Evolutionary conservation across 2,113 vertebrate species (phyloP), one percentile per base, ranked within the genome.

Genomic region (Nerophis ophidion): DNA sequence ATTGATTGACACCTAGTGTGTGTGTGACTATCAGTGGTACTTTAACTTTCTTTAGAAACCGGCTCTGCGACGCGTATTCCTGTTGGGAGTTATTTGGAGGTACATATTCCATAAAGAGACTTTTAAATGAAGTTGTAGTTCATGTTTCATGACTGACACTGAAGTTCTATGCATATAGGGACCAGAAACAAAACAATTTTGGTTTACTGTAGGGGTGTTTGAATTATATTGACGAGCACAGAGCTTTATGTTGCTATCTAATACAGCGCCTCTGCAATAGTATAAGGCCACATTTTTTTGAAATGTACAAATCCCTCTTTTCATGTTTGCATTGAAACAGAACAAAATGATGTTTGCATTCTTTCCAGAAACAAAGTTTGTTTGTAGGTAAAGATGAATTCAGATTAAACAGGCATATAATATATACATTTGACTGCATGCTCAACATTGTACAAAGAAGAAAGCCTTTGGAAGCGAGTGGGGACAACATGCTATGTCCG

Each of bases 401-500:
- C 5, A 5, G 10, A 10, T 9, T 4, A 42, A 42, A 8, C 3
- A 42, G 40, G 8, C 3, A 11, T 10, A 11, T 8, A 56, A 19
- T 56, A n/a, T 16, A 53, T 5, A 42, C 42, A 56, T 26, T 42
- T 19, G 26, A 26, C 26, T 26, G 26, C 26, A 26, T 26, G 4
- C 1, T 26, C 26, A 19, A 7, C 16, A 56, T 16, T 6, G 57
- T 52, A 19, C 7, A 59, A 16, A 57, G 45, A 36, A 72, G 59
- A 62, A 61, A 76, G 70, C 7, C 42, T 40, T 53, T 51, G 19
- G 26, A 11, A 42, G 61, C 47, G 42, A 33, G 8, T 49, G 35
- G 15, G 45, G 60, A 70, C 53, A 70, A 60, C 69, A 77, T 80
- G 78, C 75, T 33, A 67, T 17, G 74, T 69, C 52, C 56, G 47